Evolutionary conservation across 2,797 vertebrate species (phyloP), one percentile per base, ranked within the genome.

Genomic region (Austrolebias charrua): DNA sequence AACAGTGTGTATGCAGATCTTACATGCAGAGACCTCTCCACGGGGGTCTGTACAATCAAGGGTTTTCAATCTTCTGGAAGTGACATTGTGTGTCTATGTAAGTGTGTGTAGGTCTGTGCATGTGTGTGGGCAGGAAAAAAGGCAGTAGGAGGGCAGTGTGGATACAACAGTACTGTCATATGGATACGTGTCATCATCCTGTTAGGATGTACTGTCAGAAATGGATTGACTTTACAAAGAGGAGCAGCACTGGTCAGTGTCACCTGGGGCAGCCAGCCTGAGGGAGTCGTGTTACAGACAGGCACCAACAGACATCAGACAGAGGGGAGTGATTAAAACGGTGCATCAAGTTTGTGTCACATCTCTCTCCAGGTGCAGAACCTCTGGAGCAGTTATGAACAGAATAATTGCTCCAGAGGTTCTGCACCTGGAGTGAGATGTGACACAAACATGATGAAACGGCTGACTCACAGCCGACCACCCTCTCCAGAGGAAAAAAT

Each of bases 221-320:
- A 63, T 63, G 49, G 63, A 71, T 53, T 29, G 40, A 56, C 58
- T 19, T n/a, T 8, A 31, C 20, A 44, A 57, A 46, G 45, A 50
- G 54, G 16, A 16, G n/a, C 24, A 50, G 20, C 35, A 71, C 63
- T 73, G 69, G 77, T 69, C 77, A 64, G 79, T 77, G 67, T 84
- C 73, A 84, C 78, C 80, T 79, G 81, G 63, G 75, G 73, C 72
- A 77, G 78, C 78, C 79, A 83, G 73, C 67, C 75, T 79, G 75
- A 78, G 76, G 71, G 78, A 84, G 75, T 81, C 78, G 79, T 51
- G 76, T 56, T 24, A 62, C 61, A 38, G 72, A 83, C 71, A 79
- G 65, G 73, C 64, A 50, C 66, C 79, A 68, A 69, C 19, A 48
- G 46, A 66, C 29, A 63, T 18, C 49, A 69, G 58, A 75, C 4